Conservation (phyloP, 2,113 vertebrate genomes). For the Pollachius pollachius region DNA sequence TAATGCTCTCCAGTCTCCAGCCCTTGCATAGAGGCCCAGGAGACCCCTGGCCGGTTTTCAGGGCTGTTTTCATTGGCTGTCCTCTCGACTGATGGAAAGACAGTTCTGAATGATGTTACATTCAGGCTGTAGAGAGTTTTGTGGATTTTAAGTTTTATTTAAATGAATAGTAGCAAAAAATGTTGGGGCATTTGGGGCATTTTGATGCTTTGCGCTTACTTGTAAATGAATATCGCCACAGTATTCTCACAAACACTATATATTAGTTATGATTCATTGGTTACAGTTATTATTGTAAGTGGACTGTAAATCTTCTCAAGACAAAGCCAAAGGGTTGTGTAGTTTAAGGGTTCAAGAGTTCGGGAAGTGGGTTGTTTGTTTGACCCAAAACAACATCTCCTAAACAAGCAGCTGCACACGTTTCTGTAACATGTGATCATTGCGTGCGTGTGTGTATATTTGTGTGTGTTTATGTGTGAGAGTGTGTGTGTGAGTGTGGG, state of each 20-base stretch:
- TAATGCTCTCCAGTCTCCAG: slow-evolving; percentile 43
- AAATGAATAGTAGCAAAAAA: too few relatives aligned
- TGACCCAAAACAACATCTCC: slow-evolving; percentile 27
- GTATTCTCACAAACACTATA: too few relatives aligned
- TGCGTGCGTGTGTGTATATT: background rate
- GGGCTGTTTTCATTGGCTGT: slow-evolving; percentile 43
- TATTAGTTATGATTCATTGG: too few relatives aligned
- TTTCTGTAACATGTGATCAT: slow-evolving; percentile 11
- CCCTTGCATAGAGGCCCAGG: slow-evolving; percentile 28
- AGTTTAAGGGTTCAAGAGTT: slow-evolving; percentile 16
- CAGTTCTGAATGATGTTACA: slow-evolving; percentile 31
- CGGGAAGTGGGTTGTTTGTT: slow-evolving; percentile 13
- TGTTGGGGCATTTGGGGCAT: too few relatives aligned
- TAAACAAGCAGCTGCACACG: slow-evolving; percentile 9
- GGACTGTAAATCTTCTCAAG: background rate
- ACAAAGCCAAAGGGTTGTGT: too few relatives aligned
- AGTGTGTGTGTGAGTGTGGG: background rate
- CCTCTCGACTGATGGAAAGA: slow-evolving; percentile 34
- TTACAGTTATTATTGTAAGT: background rate
- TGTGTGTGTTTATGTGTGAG: background rate
- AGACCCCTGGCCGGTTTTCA: slow-evolving; percentile 36
- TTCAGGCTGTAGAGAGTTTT: background rate
- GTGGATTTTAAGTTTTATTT: background rate
- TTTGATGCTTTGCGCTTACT: too few relatives aligned
- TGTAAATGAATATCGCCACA: too few relatives aligned